These are phyloP conservation scores for Indri indri DNA, from an alignment of 2,113 vertebrate genomes.

Conservation along the genomic window DNA sequence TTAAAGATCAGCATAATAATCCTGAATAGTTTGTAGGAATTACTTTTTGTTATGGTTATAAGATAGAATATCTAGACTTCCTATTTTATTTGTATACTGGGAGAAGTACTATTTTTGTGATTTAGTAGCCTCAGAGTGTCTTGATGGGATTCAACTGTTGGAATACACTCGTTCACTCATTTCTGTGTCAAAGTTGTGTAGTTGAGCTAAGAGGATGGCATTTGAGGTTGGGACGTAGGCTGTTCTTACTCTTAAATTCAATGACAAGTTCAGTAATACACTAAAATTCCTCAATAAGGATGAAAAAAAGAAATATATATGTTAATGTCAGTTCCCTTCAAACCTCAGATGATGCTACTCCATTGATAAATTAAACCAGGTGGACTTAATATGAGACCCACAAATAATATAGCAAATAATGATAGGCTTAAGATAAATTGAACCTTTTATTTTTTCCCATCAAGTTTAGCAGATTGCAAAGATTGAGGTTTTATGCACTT, in stretches of 20 bases:
- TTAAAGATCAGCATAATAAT: not conserved
- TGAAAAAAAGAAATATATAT: not conserved
- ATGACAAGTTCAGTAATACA: not conserved
- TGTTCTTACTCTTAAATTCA: not conserved
- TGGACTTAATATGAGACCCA: not conserved
- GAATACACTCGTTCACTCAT: not conserved
- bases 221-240: not conserved
- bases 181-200: not conserved
- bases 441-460: not conserved
- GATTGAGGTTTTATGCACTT: not conserved
- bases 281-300: not conserved
- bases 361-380: not conserved
- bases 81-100: not conserved
- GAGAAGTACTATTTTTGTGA: not conserved
- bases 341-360: not conserved
- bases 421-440: not conserved
- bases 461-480: not conserved
- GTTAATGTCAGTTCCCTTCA: not conserved
- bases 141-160: not conserved
- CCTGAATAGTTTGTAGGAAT: not conserved
- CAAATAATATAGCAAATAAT: not conserved
- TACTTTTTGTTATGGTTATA: not conserved
- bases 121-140: not conserved
- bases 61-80: not conserved
- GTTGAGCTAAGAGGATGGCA: not conserved